phyloP scores from a whole-genome alignment of 2,797 vertebrate species.

The Chelmon rostratus region DNA sequence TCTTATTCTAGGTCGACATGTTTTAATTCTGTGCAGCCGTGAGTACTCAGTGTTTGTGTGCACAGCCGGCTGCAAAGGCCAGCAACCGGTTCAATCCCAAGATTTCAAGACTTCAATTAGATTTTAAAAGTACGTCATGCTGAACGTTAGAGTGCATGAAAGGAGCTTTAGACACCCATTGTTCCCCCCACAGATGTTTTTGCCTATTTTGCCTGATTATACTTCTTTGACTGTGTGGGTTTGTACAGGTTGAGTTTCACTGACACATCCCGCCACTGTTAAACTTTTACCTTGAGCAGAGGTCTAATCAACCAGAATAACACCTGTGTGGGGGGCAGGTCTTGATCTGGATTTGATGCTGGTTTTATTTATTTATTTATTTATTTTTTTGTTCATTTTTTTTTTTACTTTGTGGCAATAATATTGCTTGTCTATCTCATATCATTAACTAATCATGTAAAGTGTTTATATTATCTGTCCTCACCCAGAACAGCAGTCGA shows the following conservation, averaged over 20 bases:
- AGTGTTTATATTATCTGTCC: not conserved
- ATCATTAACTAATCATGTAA: not conserved
- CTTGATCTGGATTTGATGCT: not conserved
- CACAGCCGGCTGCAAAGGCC: too few species aligned
- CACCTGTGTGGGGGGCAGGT: not conserved
- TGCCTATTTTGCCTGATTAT: not conserved
- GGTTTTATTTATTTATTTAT: too few species aligned
- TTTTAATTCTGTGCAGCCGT: not conserved
- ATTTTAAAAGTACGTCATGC: not conserved
- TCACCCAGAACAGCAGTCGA: not conserved
- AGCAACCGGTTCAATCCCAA: not conserved
- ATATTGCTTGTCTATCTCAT: not conserved
- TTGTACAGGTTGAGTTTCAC: not conserved
- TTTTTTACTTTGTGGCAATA: not conserved
- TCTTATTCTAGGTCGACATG: not conserved
- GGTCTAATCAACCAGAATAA: not conserved
- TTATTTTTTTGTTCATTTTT: not conserved
- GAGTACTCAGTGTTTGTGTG: not conserved
- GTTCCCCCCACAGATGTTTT: not conserved
- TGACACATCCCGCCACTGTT: not conserved
- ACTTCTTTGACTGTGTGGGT: not conserved
- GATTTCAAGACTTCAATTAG: not conserved
- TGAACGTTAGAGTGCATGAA: not conserved
- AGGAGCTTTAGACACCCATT: not conserved
- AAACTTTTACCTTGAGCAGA: not conserved